Evolutionary conservation across 2,797 vertebrate genomes (phyloP).

Genomic region (Tympanoctomys barrerae): DNA sequence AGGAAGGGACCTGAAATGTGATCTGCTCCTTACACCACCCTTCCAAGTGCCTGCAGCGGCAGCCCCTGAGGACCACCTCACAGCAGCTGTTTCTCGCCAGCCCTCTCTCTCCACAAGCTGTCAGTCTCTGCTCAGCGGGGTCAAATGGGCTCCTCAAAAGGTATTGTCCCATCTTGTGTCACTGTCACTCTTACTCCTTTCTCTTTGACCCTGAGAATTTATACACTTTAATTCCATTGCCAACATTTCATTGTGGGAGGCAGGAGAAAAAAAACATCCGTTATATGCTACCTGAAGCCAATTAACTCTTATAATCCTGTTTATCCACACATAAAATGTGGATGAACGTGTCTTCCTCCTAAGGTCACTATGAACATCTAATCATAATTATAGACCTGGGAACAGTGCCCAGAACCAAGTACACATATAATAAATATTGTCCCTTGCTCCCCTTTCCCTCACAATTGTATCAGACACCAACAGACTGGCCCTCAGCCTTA

Average conservation of each 20-base stretch:
- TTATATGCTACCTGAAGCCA: background rate
- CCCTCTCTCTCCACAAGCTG: background rate
- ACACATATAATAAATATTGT: background rate
- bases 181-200: background rate
- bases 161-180: background rate
- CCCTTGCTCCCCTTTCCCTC: background rate
- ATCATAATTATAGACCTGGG: constrained; percentile 43
- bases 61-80: background rate
- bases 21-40: background rate
- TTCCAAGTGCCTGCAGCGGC: background rate
- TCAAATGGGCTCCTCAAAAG: background rate
- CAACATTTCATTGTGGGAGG: constrained; percentile 29
- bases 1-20: background rate
- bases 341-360: background rate
- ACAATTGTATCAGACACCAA: background rate
- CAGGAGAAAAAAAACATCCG: background rate
- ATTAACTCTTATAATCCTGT: constrained; percentile 38
- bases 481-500: background rate
- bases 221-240: background rate
- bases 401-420: constrained; percentile 6
- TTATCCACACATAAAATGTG: background rate
- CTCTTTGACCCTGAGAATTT: background rate
- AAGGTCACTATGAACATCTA: constrained; percentile 57
- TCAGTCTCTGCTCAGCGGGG: background rate
- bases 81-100: background rate